Conservation (phyloP, 2,113 vertebrate genomes). For the Oreochromis tanganicae region DNA sequence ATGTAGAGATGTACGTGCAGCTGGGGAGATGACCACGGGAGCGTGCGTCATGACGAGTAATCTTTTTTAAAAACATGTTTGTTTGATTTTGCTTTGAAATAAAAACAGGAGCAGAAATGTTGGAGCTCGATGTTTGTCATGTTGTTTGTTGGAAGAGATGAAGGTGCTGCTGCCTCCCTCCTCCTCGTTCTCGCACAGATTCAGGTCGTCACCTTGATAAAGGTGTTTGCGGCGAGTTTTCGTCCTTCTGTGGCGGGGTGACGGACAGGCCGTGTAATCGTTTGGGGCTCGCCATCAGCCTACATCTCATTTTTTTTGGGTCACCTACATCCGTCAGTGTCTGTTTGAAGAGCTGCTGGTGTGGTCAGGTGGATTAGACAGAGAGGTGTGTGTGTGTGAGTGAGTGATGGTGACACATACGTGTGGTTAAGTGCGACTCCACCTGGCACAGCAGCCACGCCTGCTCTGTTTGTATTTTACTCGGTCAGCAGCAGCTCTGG, state of each 20-base stretch:
- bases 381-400: neutral
- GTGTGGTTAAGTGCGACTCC: neutral
- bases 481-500: neutral
- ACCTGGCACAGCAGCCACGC: neutral
- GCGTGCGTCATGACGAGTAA: neutral
- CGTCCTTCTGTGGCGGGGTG: neutral
- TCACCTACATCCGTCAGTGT: constrained; percentile 29
- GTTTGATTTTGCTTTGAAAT: neutral
- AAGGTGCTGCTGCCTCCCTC: fast-evolving
- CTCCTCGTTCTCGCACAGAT: neutral
- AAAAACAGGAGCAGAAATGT: neutral
- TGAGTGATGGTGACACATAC: neutral
- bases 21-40: neutral
- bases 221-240: neutral
- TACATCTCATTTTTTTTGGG: constrained; percentile 36
- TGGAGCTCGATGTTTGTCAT: neutral
- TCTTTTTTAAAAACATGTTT: neutral
- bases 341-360: neutral
- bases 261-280: neutral
- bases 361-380: constrained; percentile 41
- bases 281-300: neutral
- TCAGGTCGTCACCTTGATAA: neutral
- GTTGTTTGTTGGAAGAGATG: neutral
- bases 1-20: neutral
- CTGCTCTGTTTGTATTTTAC: neutral